Base-by-base conservation (phyloP, 2,113 vertebrate species). In the Hypomesus transpacificus region DNA sequence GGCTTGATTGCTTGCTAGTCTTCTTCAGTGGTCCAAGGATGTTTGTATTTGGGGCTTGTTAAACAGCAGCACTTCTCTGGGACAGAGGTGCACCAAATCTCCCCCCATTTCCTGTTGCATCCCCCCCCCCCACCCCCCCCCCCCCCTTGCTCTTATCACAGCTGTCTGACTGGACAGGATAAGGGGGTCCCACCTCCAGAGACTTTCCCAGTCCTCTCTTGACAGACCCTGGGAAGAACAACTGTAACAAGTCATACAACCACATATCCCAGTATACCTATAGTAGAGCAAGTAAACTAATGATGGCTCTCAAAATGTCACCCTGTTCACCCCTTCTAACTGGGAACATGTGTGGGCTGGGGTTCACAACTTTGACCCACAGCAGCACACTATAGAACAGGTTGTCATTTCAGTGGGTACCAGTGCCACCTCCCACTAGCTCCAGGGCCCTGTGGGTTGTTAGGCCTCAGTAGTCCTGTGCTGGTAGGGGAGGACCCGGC, bases 11-110 rank as follows among this genome's bases (percentile, higher is more conserved):
- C 81, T 80, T 85, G 71, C 24, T 66, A 66, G 31, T 46, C 81
- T 73, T 86, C 9, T 75, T 79, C 57, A 81, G 73, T 90, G 87
- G 88, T 91, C 87, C 90, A 50, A 83, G 66, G 70, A 24, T 68
- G 3, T 13, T 52, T 61, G 68, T 61, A 71, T 75, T 68, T 57
- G 63, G 68, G 39, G 78, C 72, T 18, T 72, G 28, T 54, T 53
- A 59, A 65, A 61, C 54, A 60, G 68, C 69, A 77, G 21, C 31
- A 74, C 64, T 54, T 63, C 31, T 74, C 70, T n/a, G 22, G 75
- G 60, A 64, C 71, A 70, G 54, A 34, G 54, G 62, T 61, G 62
- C 75, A 70, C 76, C 60, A 72, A 54, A 70, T 78, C 65, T 61
- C 65, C 64, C 78, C 62, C 59, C 4, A 17, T 65, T 60, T 78